Evolutionary conservation across 2,888 invertebrate species (phyloP).

Genomic region (Lepetodrilus schrolli): DNA sequence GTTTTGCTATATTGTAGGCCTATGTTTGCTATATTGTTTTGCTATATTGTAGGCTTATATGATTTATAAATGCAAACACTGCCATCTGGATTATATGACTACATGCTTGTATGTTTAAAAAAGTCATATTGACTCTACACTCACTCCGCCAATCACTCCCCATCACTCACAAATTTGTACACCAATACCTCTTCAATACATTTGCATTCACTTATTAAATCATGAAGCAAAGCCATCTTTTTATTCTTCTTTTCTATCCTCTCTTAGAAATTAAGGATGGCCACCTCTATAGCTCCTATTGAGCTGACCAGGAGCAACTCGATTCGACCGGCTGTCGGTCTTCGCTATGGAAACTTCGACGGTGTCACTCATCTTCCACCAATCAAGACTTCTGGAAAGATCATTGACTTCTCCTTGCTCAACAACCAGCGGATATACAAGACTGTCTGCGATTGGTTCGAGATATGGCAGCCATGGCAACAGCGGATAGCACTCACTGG

Average conservation of each 20-base stretch:
- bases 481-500: slow-evolving; percentile 66
- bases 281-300: slow-evolving; percentile 57
- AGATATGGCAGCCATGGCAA: slow-evolving; percentile 70
- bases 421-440: slow-evolving; percentile 67
- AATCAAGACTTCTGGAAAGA: slow-evolving; percentile 36
- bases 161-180: no score
- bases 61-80: no score
- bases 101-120: no score
- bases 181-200: no score
- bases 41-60: no score
- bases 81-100: no score
- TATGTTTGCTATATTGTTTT: no score
- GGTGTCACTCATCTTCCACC: slow-evolving; percentile 60
- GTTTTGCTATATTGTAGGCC: no score
- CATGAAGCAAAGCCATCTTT: background rate
- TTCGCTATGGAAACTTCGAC: slow-evolving; percentile 66
- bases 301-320: slow-evolving; percentile 53
- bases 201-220: background rate
- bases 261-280: slow-evolving; percentile 47
- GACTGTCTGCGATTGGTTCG: slow-evolving; percentile 68
- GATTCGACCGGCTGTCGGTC: slow-evolving; percentile 52
- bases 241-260: background rate
- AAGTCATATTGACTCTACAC: no score
- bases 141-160: no score
- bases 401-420: slow-evolving; percentile 48